These are phyloP conservation scores for Anastatus disparis DNA, from an alignment of 1,140 invertebrate species.

Conservation along the genomic window DNA sequence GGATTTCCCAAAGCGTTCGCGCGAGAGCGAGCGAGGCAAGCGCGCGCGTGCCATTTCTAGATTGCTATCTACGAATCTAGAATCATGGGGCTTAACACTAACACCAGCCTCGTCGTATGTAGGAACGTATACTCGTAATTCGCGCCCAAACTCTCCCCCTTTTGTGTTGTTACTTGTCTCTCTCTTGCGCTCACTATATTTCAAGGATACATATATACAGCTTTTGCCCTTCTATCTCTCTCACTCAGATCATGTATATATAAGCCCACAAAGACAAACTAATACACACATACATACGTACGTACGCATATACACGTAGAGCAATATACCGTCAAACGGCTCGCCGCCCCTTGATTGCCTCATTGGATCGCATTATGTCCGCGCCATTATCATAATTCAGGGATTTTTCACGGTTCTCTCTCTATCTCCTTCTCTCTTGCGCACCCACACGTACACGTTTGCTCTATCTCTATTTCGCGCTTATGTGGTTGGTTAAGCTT, in stretches of 20 bases:
- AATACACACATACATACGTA: not conserved
- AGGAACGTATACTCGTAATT: conserved; percentile 35
- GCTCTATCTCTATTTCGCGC: no score
- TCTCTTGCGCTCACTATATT: not conserved
- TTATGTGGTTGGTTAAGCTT: no score
- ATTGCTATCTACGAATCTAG: conserved; percentile 36
- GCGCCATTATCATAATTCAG: conserved; percentile 67
- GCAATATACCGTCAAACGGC: conserved; percentile 48
- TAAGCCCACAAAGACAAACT: conserved; percentile 14
- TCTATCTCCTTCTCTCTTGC: not conserved
- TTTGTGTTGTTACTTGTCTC: no score
- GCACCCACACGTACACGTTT: no score
- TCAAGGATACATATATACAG: no score
- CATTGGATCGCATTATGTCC: conserved; percentile 67
- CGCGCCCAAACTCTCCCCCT: not conserved
- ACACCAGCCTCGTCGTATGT: conserved; percentile 6
- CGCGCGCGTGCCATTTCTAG: conserved; percentile 31
- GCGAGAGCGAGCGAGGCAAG: no score
- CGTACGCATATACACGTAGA: not conserved
- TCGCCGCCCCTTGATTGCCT: conserved; percentile 65
- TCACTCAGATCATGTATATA: conserved; percentile 17
- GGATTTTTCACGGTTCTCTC: conserved; percentile 58
- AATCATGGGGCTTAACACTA: conserved; percentile 38
- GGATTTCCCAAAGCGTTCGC: no score
- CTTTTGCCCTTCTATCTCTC: not conserved